Base-by-base conservation (phyloP, 2,888 invertebrate species). In the Nebria brevicollis region DNA sequence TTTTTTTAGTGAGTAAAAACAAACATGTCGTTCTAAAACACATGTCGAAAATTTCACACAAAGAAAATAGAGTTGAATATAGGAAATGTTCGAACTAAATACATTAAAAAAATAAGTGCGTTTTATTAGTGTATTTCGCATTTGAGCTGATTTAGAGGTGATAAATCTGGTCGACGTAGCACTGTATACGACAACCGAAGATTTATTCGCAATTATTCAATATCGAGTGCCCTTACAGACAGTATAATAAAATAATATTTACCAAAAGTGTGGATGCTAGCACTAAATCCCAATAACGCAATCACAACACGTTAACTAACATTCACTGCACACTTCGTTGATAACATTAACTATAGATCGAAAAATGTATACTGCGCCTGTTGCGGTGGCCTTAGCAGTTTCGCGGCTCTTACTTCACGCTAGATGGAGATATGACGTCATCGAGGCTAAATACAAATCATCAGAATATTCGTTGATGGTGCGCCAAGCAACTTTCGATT, bases 181-280 rank as follows among this genome's bases (percentile, higher is more conserved):
- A 54, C 54, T 78, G 78, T 41, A 65, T 34, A 64, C 26, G 78
- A 78, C 78, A 54, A 8, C 8, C 54, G 54, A 54, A 54, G 54
- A 54, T 54, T 11, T 54, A 54, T 54, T 54, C 54, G 54, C 54
- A 54, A 54, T 54, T 54, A 54, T 54, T 54, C 54, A 54, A 8
- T 54, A 54, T 54, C 54, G 13, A 54, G 54, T 54, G 54, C 54
- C 54, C 54, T 54, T 54, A 54, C 6, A 13, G 54, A 64, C 73
- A 20, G 78, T 78, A 78, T 78, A 78, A 78, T 78, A 78, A 78
- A 78, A 78, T 72, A 72, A 78, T 78, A 78, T 78, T 78, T 78
- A 78, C 78, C 78, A 15, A 64, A 64, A 73, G 6, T 41, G 25
- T n/a, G 42, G 6, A n/a, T 25, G 66, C 65, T 73, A 78, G 78